These are phyloP conservation scores for Copsychus sechellarum DNA, from an alignment of 2,113 vertebrate genomes.

Conservation along the genomic window DNA sequence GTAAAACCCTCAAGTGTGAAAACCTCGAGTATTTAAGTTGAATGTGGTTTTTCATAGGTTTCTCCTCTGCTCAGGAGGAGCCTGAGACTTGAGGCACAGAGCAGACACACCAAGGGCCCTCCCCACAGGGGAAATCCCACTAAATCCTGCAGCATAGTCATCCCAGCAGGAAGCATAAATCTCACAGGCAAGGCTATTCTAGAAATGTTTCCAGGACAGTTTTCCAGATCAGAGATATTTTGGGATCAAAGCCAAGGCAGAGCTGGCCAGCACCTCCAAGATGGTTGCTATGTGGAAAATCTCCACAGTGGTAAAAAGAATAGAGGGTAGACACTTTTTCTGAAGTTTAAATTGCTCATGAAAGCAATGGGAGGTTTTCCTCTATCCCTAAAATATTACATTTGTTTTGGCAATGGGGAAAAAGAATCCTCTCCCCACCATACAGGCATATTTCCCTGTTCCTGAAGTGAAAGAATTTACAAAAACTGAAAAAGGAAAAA, in stretches of 20 bases:
- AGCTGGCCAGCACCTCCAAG: not conserved
- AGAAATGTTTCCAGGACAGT: not conserved
- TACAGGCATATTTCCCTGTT: not conserved
- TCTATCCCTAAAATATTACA: not conserved
- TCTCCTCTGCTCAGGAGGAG: not conserved
- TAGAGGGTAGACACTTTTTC: not conserved
- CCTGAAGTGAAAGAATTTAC: not conserved
- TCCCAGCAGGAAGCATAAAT: not conserved
- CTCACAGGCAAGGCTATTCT: conserved; percentile 25
- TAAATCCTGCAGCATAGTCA: not conserved
- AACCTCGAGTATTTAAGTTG: not conserved
- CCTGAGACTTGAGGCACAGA: fast-evolving
- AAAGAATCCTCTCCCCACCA: not conserved
- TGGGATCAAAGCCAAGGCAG: not conserved
- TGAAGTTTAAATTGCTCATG: not conserved
- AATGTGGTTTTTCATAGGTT: not conserved
- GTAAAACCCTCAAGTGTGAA: not conserved
- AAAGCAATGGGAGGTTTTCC: not conserved
- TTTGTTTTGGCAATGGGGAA: not conserved
- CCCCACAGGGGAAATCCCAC: not conserved
- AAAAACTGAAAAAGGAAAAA: not conserved
- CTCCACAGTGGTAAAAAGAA: not conserved
- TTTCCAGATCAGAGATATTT: not conserved
- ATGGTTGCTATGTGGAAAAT: not conserved
- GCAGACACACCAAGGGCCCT: not conserved